These are phyloP conservation scores for Helogale parvula DNA, from an alignment of 2,113 vertebrate genomes.

Conservation along the genomic window DNA sequence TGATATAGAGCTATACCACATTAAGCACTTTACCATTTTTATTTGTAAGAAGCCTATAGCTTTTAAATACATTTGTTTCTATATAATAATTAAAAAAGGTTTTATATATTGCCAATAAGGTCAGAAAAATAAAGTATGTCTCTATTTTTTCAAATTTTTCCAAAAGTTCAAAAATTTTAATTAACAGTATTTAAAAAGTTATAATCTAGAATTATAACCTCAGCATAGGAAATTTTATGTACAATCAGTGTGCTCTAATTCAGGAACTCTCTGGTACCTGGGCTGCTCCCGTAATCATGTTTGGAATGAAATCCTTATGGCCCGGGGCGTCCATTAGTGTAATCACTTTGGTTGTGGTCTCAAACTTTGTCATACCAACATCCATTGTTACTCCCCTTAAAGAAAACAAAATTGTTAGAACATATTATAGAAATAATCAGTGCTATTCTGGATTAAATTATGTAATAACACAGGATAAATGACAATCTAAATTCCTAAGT, in stretches of 20 bases:
- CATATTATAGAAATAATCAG: slow-evolving; percentile 6
- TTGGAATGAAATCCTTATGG: slow-evolving; percentile 99
- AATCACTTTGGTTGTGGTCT: slow-evolving; percentile 95
- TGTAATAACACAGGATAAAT: slow-evolving; percentile 21
- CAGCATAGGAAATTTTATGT: slow-evolving; percentile 10
- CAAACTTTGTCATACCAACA: slow-evolving; percentile 99
- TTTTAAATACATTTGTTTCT: not conserved
- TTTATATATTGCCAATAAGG: not conserved
- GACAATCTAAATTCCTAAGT: slow-evolving; percentile 14
- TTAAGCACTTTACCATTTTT: slow-evolving; percentile 18
- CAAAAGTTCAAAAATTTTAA: not conserved
- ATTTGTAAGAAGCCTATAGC: not conserved
- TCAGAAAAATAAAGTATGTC: not conserved
- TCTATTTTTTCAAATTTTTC: not conserved
- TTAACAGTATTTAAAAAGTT: slow-evolving; percentile 36
- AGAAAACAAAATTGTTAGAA: slow-evolving; percentile 72
- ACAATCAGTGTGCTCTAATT: not conserved
- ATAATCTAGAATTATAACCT: slow-evolving; percentile 13
- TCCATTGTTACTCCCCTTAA: slow-evolving; percentile 98
- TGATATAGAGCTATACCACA: not conserved
- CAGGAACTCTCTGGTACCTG: slow-evolving; percentile 89
- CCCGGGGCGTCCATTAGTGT: slow-evolving; percentile 99
- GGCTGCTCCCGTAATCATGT: slow-evolving; percentile 99
- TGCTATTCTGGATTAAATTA: not conserved
- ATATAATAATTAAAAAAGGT: not conserved